phyloP scores from a whole-genome alignment of 2,797 vertebrate genomes.

The Sebastes itinus region DNA sequence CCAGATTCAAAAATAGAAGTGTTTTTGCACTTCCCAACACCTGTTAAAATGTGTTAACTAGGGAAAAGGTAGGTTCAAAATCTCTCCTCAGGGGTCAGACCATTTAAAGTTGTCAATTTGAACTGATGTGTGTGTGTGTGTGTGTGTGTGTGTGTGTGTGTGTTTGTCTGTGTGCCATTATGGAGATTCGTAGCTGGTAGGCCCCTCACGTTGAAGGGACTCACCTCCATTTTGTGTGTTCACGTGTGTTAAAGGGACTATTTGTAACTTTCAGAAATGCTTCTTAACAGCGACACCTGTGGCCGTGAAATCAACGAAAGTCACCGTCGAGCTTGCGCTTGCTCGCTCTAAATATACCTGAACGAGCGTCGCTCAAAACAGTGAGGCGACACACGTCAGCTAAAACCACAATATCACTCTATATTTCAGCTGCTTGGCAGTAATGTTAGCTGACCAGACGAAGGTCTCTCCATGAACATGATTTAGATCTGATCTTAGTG shows the following conservation, averaged over 20 bases:
- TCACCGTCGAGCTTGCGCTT: too few relatives aligned
- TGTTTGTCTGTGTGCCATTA: neutral
- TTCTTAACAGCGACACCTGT: too few relatives aligned
- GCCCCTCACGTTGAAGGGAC: neutral
- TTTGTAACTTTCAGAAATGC: too few relatives aligned
- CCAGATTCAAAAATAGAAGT: slow-evolving; percentile 51
- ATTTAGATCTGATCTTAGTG: too few relatives aligned
- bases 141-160: neutral
- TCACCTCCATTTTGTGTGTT: neutral
- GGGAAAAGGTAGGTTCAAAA: neutral
- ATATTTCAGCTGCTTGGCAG: too few relatives aligned
- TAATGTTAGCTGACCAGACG: too few relatives aligned
- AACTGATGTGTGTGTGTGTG: neutral
- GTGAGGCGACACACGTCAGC: too few relatives aligned
- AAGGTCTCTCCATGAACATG: too few relatives aligned
- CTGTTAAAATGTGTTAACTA: neutral
- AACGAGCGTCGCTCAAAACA: too few relatives aligned
- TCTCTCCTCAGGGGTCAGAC: neutral
- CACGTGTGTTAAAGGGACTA: neutral
- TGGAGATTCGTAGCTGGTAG: neutral
- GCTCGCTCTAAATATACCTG: too few relatives aligned
- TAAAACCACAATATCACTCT: too few relatives aligned
- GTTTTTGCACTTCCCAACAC: slow-evolving; percentile 34
- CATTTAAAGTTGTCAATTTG: neutral
- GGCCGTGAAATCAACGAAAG: too few relatives aligned